Evolutionary conservation across 2,797 vertebrate genomes (phyloP), one percentile per base, ranked within the genome.

Genomic region (Euthynnus affinis): DNA sequence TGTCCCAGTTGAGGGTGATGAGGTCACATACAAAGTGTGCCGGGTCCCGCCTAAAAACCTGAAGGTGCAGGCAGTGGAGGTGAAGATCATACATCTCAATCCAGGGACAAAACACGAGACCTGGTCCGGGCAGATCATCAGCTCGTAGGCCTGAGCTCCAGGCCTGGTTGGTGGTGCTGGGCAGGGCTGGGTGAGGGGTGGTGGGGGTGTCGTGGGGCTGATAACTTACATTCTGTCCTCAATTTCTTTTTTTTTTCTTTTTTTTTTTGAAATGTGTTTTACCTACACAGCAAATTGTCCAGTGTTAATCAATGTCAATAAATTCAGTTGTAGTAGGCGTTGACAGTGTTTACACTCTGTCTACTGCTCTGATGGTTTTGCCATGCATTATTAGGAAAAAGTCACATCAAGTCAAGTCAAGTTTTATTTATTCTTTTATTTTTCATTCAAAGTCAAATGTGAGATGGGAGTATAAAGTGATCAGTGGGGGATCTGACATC

Each of bases 21-120:
- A 98, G 90, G 97, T 99, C 89, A 98, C 98, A 0, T 99, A 97
- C 94, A 99, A 99, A 93, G 95, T 99, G 85, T 97, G 96, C 78
- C 95, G 96, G 34, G 96, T 99, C 71, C 98, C 98, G 0, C 98
- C 98, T 69, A 99, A 99, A 93, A 98, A 99, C 90, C 94, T 98
- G 95, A 99, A 99, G 95, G 96, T 98, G 90, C 98, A 99, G 93
- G 98, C 98, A 0, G 98, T 99, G 94, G 98, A 99, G 90, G 98
- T 99, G 94, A 96, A 97, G 87, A 96, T 99, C 90, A 98, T 94
- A 51, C 98, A 99, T 87, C 93, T 98, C 85, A 98, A 96, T 0
- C 97, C 98, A 1, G 97, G 98, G 62, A 97, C 95, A 0, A 99
- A 98, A 89, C 98, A 99, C 0, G 98, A 99, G 96, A 99, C 98